phyloP scores from a whole-genome alignment of 2,113 vertebrate genomes.

The Amphiprion percula region DNA sequence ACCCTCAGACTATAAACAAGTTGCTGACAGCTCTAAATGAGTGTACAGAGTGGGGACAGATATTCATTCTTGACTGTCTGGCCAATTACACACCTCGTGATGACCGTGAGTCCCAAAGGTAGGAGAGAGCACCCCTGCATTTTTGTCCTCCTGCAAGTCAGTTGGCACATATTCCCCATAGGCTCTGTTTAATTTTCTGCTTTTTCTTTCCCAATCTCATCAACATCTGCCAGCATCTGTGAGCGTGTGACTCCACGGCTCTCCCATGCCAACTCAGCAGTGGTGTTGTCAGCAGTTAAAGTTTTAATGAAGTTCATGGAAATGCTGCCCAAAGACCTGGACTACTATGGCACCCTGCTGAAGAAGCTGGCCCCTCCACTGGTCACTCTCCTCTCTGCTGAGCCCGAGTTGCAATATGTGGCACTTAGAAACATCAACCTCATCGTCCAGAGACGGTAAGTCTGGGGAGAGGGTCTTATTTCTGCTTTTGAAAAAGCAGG shows the following conservation, averaged over 20 bases:
- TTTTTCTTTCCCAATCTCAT: slow-evolving; percentile 6
- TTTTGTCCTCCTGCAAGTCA: not conserved
- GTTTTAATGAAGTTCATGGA: slow-evolving; percentile 99
- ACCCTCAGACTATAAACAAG: slow-evolving; percentile 99
- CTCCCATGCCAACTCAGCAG: slow-evolving; percentile 97
- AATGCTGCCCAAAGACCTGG: slow-evolving; percentile 97
- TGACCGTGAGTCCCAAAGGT: slow-evolving; percentile 98
- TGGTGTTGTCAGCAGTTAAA: slow-evolving; percentile 97
- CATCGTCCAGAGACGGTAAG: slow-evolving; percentile 97
- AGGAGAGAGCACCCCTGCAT: slow-evolving; percentile 16
- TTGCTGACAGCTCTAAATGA: slow-evolving; percentile 96
- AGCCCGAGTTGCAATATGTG: slow-evolving; percentile 97
- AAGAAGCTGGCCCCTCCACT: slow-evolving; percentile 98
- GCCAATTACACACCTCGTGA: slow-evolving; percentile 98
- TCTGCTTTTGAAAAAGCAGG: not conserved
- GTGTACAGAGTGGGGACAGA: slow-evolving; percentile 99
- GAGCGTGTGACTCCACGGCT: slow-evolving; percentile 96
- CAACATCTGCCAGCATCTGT: slow-evolving; percentile 88
- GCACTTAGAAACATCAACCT: slow-evolving; percentile 99
- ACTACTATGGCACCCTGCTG: slow-evolving; percentile 95
- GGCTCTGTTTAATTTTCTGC: slow-evolving; percentile 1
- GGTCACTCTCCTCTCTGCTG: slow-evolving; percentile 95
- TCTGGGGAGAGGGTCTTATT: not conserved
- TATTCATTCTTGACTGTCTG: slow-evolving; percentile 98
- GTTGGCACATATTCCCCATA: not conserved